Percentiles rank a stretch among this genome's conserved stretches.
Evolutionary conservation across 2,797 vertebrate species (phyloP).

Genomic region (Anguilla marmorata): DNA sequence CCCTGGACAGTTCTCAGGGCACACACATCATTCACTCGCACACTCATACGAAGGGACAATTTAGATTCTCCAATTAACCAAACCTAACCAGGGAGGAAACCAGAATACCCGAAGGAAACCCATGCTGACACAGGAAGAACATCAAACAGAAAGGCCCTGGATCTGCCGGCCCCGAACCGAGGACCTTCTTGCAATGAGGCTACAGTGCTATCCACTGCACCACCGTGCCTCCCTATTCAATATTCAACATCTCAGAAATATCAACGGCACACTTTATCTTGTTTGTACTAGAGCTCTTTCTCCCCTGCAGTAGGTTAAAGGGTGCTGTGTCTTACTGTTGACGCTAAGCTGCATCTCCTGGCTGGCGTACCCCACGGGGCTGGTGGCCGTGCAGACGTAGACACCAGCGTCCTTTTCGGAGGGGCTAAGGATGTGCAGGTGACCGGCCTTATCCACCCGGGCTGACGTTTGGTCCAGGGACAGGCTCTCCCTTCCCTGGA

Average conservation of each 20-base stretch:
- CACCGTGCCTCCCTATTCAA: background rate
- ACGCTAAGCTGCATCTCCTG: constrained; percentile 83
- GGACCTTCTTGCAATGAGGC: too few relatives aligned
- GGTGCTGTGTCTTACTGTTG: constrained; percentile 77
- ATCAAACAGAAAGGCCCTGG: too few relatives aligned
- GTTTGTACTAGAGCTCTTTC: background rate
- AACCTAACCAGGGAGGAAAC: too few relatives aligned
- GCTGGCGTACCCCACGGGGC: constrained; percentile 79
- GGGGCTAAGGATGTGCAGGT: constrained; percentile 73
- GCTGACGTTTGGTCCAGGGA: constrained; percentile 48
- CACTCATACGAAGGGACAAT: too few relatives aligned
- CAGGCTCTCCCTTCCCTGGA: constrained; percentile 74
- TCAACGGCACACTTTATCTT: background rate
- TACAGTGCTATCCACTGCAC: too few relatives aligned
- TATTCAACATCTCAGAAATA: background rate
- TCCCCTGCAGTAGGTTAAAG: constrained; percentile 20
- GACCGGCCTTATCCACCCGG: constrained; percentile 64
- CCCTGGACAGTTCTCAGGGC: too few relatives aligned
- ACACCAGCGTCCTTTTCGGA: constrained; percentile 72
- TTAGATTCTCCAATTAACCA: too few relatives aligned
- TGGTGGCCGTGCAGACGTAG: constrained; percentile 87
- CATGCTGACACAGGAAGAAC: too few relatives aligned
- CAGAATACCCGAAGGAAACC: too few relatives aligned
- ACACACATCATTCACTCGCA: too few relatives aligned
- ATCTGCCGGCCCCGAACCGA: too few relatives aligned